phyloP scores from a whole-genome alignment of 2,113 vertebrate genomes.

The Lamprotornis superbus region DNA sequence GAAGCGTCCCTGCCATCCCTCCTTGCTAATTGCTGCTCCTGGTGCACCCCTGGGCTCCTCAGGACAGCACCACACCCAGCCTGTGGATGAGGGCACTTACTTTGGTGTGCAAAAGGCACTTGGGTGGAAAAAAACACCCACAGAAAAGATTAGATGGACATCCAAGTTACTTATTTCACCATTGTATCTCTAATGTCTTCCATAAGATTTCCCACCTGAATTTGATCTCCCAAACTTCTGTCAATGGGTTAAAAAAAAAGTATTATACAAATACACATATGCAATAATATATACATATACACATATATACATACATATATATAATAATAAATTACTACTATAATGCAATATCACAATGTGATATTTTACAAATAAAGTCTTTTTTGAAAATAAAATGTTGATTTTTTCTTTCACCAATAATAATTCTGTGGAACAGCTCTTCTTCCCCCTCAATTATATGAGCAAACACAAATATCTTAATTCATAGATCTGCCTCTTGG shows the following conservation, averaged over 20 bases:
- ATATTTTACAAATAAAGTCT: not conserved
- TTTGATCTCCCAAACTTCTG: not conserved
- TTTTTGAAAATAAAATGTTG: not conserved
- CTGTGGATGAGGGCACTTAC: rapidly evolving
- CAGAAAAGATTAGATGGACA: not conserved
- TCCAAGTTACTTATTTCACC: not conserved
- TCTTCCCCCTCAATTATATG: not conserved
- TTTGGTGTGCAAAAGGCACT: not conserved
- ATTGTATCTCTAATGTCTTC: not conserved
- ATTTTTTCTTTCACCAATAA: not conserved
- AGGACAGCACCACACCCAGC: rapidly evolving
- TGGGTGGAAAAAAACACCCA: not conserved
- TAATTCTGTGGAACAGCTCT: not conserved
- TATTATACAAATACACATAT: too few species aligned
- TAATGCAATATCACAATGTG: rapidly evolving
- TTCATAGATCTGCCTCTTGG: not conserved
- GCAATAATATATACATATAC: too few species aligned
- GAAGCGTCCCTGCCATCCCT: not conserved
- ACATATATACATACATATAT: not conserved
- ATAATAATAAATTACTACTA: not conserved
- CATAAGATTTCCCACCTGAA: not conserved
- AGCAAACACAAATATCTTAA: not conserved
- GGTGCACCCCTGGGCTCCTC: not conserved
- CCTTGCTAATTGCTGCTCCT: rapidly evolving
- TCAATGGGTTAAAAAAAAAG: not conserved